Base-by-base conservation (phyloP, 2,888 invertebrate genomes). In the Drosophila mettleri region DNA sequence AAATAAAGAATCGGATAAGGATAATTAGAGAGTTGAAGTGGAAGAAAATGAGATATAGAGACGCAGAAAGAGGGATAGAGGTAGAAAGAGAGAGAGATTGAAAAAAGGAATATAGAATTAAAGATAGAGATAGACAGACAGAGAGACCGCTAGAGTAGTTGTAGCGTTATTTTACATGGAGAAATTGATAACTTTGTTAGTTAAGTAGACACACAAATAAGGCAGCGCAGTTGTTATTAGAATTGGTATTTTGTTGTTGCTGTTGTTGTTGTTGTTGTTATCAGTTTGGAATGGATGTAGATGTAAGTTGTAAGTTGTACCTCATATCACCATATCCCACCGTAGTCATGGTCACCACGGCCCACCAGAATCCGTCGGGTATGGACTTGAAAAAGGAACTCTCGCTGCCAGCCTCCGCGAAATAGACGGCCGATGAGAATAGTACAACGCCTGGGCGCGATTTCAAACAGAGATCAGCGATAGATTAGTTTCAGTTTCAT, bases 301-400 rank as follows among this genome's bases (percentile, higher is more conserved):
- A 62, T 70, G 39, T 65, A 69, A 80, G 48, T 33, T 77, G 74
- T 74, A 75, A 80, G 75, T 80, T 90, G 82, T 92, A 92, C 97
- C 97, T 97, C 99, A 99, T 99, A 95, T 99, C 99, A 95, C 99
- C 99, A 95, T 99, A 99, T 95, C 99, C 99, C 94, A 99, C 99
- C 94, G 99, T 99, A 94, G 97, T 97, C 97, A 97, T 97, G 94
- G 97, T 99, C 94, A 99, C 99, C 94, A 99, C 98, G 94, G 98
- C 98, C 99, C 99, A 99, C 99, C 99, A 99, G 96, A 99, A 99
- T 94, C 98, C 99, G 95, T 98, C 98, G 93, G 99, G 99, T 95
- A 99, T 99, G 94, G 98, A 98, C 95, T 98, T 98, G 97, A 99
- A 99, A 96, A 98, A 98, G 93, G 99, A 98, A 94, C 97, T 97